A percentile compares a stretch with the other conserved stretches of the same genome.
These are phyloP conservation scores for Rhopalosiphum maidis DNA, from an alignment of 1,140 invertebrate genomes.

Conservation along the genomic window DNA sequence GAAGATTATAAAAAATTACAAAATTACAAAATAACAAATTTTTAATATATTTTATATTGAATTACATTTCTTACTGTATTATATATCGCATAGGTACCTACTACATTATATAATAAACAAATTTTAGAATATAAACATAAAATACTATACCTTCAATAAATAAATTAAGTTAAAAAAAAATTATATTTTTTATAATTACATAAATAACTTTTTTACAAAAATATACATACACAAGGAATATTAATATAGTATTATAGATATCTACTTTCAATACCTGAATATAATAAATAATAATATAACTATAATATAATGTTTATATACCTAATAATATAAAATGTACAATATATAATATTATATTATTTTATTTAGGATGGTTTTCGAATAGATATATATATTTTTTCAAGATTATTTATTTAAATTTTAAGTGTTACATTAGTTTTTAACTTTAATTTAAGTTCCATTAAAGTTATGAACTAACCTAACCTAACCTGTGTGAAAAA, in stretches of 20 bases:
- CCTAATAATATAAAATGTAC: background rate
- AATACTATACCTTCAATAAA: background rate
- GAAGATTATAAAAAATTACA: background rate
- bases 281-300: background rate
- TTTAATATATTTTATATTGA: no score
- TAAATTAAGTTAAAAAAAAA: background rate
- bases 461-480: background rate
- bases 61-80: no score
- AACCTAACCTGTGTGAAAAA: background rate
- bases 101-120: background rate
- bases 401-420: background rate
- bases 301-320: background rate
- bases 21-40: background rate
- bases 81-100: no score
- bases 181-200: no score
- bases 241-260: background rate
- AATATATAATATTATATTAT: background rate
- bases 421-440: background rate
- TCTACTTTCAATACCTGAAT: background rate
- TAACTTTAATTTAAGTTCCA: background rate
- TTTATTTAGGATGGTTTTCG: background rate
- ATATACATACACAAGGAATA: background rate
- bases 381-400: background rate
- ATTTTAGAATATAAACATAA: background rate
- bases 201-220: background rate